These are phyloP conservation scores for Hapalemur alaotrensis DNA, from an alignment of 2,797 vertebrate species.

Conservation along the genomic window DNA sequence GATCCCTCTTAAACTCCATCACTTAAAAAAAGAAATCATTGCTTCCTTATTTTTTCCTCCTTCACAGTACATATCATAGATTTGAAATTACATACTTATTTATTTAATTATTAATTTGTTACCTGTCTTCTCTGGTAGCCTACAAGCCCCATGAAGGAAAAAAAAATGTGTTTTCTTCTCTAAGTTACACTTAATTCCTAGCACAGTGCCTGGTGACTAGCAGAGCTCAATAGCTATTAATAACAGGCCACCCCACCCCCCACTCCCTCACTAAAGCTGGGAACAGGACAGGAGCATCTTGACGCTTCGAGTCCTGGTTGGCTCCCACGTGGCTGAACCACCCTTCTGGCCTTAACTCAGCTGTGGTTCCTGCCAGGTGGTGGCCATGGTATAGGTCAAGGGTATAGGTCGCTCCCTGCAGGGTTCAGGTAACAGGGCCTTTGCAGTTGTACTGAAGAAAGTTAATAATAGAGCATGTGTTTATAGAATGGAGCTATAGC, in stretches of 20 bases:
- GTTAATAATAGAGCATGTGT: neutral
- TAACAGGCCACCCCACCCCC: neutral
- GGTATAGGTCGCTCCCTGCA: neutral
- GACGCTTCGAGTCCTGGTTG: neutral
- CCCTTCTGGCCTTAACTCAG: neutral
- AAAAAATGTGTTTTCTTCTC: neutral
- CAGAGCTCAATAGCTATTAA: neutral
- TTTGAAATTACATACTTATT: neutral
- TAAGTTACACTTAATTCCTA: neutral
- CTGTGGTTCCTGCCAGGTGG: neutral
- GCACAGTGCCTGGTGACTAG: neutral
- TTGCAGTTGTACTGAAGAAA: neutral
- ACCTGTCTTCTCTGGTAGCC: neutral
- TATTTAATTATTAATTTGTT: neutral
- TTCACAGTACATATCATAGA: neutral
- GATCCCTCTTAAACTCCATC: neutral
- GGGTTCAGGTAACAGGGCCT: neutral
- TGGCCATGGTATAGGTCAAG: rapidly evolving
- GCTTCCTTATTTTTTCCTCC: neutral
- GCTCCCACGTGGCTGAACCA: neutral
- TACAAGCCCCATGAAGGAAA: neutral
- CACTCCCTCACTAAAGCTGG: neutral
- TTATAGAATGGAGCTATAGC: neutral
- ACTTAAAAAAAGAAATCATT: neutral
- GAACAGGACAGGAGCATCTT: neutral